Percentiles rank a stretch among this genome's conserved stretches.
Evolutionary conservation across 2,797 vertebrate species (phyloP).

Genomic region (Cheirogaleus major): DNA sequence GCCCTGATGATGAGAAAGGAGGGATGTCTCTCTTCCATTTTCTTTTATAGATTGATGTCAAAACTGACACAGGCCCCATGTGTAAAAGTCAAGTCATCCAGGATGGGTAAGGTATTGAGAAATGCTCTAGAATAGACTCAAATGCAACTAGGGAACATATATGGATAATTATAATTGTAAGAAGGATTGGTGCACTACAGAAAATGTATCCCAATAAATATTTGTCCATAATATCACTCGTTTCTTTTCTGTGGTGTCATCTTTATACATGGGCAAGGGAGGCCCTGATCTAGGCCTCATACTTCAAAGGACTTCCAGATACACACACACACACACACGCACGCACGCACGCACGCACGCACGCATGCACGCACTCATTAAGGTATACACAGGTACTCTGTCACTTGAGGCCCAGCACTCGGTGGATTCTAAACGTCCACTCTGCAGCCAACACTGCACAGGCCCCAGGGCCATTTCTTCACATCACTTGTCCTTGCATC

Average conservation of each 20-base stretch:
- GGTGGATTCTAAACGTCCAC: background rate
- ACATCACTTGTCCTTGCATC: background rate
- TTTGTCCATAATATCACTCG: background rate
- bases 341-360: background rate
- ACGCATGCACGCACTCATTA: background rate
- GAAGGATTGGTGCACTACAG: background rate
- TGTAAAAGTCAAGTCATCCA: background rate
- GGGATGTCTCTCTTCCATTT: background rate
- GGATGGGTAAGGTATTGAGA: background rate
- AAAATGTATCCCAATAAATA: background rate
- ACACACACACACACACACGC: background rate
- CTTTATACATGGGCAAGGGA: background rate
- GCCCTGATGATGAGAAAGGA: background rate
- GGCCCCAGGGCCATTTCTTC: background rate
- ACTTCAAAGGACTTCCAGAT: background rate
- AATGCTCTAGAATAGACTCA: background rate
- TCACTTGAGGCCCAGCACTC: background rate
- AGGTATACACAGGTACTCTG: background rate
- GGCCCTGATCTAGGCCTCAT: background rate
- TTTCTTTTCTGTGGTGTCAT: background rate
- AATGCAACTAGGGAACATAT: background rate
- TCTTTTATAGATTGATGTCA: background rate
- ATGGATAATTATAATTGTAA: background rate
- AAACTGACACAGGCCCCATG: background rate
- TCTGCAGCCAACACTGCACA: background rate